Conservation (phyloP, 2,113 vertebrate species). For the Etheostoma spectabile region DNA sequence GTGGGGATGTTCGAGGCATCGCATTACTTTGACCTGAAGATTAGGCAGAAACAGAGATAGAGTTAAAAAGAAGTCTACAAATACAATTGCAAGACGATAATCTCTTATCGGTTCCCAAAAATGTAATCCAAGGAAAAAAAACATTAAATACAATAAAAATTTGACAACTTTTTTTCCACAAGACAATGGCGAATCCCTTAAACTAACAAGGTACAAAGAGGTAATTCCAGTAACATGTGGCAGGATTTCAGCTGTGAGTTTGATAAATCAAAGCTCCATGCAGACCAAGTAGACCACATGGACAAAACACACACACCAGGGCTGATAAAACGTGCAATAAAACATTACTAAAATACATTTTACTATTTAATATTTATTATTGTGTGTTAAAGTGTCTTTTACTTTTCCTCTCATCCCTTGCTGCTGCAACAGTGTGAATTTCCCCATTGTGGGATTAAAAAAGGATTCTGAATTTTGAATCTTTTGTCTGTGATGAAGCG, state of each 20-base stretch:
- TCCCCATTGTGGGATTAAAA: no score
- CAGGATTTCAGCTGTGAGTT: slow-evolving; percentile 29
- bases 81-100: slow-evolving; percentile 10
- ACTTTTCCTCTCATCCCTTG: no score
- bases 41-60: not conserved
- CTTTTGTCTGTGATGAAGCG: slow-evolving; percentile 33
- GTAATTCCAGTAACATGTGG: slow-evolving; percentile 22
- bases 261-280: slow-evolving; percentile 36
- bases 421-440: no score
- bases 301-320: no score
- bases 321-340: no score
- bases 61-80: not conserved
- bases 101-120: slow-evolving; percentile 5
- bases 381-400: no score
- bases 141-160: slow-evolving; percentile 13
- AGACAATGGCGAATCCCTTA: slow-evolving; percentile 7
- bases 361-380: no score
- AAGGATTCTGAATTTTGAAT: no score
- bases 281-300: not conserved
- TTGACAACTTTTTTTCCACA: slow-evolving; percentile 1
- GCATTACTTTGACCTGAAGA: slow-evolving; percentile 96
- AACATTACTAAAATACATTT: no score
- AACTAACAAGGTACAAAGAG: slow-evolving; percentile 38
- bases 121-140: not conserved
- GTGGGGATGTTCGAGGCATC: slow-evolving; percentile 93